A percentile compares a stretch with the other conserved stretches of the same genome.
Conservation (phyloP, 2,113 vertebrate species). For the Alligator mississippiensis region DNA sequence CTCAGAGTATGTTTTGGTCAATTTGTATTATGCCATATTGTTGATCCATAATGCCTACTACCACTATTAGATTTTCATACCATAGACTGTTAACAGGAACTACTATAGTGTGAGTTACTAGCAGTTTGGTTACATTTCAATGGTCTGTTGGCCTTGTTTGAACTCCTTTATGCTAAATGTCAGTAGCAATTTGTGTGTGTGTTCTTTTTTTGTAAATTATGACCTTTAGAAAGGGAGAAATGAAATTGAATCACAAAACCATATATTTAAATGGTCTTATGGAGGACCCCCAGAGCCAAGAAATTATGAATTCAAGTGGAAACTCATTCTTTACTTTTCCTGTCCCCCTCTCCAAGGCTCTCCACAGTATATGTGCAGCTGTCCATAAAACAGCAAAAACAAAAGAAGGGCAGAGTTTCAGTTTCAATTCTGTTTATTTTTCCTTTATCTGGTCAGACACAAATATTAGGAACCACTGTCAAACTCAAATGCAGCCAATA, state of each 20-base stretch:
- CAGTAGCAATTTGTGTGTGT: conserved; percentile 9
- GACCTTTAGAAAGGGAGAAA: conserved; percentile 15
- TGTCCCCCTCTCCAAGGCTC: not conserved
- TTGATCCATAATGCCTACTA: not conserved
- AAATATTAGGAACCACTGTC: not conserved
- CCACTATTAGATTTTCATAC: not conserved
- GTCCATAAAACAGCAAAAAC: not conserved
- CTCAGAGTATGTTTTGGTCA: not conserved
- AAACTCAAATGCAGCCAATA: not conserved
- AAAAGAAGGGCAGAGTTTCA: not conserved
- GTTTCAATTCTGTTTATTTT: not conserved
- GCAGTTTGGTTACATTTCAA: conserved; percentile 25
- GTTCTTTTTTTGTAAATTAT: conserved; percentile 4
- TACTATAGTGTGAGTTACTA: fast-evolving
- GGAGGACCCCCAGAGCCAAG: conserved; percentile 28
- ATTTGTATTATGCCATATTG: not conserved
- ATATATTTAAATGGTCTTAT: conserved; percentile 42
- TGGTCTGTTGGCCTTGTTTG: conserved; percentile 1
- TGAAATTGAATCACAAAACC: conserved; percentile 48
- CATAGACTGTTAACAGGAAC: not conserved
- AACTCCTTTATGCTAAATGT: conserved; percentile 58
- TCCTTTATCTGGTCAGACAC: not conserved
- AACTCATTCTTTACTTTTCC: not conserved
- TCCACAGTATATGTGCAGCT: not conserved
- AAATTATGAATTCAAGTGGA: not conserved